Evolutionary conservation across 2,797 vertebrate genomes (phyloP).

Genomic region (Sebastolobus altivelis): DNA sequence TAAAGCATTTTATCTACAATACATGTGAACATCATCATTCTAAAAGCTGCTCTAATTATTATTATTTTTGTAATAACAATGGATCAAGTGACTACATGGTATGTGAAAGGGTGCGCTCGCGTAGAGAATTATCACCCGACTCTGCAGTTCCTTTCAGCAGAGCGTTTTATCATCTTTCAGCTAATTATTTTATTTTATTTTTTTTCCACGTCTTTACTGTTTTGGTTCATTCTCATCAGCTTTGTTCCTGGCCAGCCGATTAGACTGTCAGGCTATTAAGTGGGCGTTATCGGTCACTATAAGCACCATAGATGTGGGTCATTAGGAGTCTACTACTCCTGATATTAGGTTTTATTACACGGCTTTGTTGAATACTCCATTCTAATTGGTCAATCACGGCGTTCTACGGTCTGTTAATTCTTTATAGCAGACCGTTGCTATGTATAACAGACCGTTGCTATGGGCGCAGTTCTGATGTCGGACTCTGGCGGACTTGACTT

Average conservation of each 20-base stretch:
- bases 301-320: no score
- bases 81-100: neutral
- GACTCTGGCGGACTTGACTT: no score
- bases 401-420: no score
- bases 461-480: no score
- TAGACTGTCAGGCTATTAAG: no score
- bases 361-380: no score
- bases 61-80: neutral
- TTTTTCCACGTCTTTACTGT: neutral
- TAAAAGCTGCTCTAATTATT: neutral
- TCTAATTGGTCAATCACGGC: no score
- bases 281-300: no score
- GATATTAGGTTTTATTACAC: no score
- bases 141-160: neutral
- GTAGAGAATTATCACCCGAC: neutral
- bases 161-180: neutral
- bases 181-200: neutral
- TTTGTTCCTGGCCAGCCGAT: neutral
- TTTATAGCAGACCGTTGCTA: no score
- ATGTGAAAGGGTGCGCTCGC: accelerated
- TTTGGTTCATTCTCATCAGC: neutral
- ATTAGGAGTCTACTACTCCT: no score
- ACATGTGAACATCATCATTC: neutral
- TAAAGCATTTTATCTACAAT: neutral
- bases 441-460: no score